Evolutionary conservation across 2,797 vertebrate genomes (phyloP), one percentile per base, ranked within the genome.

Genomic region (Caiman crocodilus): DNA sequence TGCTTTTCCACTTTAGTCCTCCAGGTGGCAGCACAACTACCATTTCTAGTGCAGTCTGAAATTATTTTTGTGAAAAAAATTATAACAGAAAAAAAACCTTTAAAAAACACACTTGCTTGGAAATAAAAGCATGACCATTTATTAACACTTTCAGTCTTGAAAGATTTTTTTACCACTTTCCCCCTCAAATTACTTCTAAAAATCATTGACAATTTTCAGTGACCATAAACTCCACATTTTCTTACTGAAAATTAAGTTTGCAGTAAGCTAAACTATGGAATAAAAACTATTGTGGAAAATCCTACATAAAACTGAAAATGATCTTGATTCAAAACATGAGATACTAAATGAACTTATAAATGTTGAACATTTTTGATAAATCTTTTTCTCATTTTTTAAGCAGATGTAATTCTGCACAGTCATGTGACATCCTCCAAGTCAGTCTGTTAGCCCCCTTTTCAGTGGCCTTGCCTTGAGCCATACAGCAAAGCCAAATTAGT

Each of bases 11-110:
- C 21, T 57, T 32, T 2, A 2, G 14, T 81, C 7, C 87, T 85
- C 85, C 73, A 94, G 87, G 77, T 88, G 93, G 91, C 94, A 95
- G 94, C 87, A 92, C 2, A 2, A 42, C 25, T 73, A 65, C 4
- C 4, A 0, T 79, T 89, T 90, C 61, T 5, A 23, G n/a, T 71
- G 30, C 32, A 42, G 9, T 10, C 12, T 2, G 42, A 35, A 69
- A 58, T 4, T 6, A 21, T 74, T 76, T 26, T 2, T 42, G 3
- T 2, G 1, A 61, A 88, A 88, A 83, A 81, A 65, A 1, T 7
- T 17, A n/a, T 30, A 2, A 50, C 13, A 23, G 85, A 91, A 92
- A 82, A 2, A 71, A 67, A 75, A 75, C 28, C n/a, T 83, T 84
- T n/a, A 79, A 79, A 65, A 50, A 50, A 50, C 42, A 3, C 9